A percentile compares a stretch with the other conserved stretches of the same genome.
Conservation (phyloP, 2,888 invertebrate genomes). For the Smittia sp. region DNA sequence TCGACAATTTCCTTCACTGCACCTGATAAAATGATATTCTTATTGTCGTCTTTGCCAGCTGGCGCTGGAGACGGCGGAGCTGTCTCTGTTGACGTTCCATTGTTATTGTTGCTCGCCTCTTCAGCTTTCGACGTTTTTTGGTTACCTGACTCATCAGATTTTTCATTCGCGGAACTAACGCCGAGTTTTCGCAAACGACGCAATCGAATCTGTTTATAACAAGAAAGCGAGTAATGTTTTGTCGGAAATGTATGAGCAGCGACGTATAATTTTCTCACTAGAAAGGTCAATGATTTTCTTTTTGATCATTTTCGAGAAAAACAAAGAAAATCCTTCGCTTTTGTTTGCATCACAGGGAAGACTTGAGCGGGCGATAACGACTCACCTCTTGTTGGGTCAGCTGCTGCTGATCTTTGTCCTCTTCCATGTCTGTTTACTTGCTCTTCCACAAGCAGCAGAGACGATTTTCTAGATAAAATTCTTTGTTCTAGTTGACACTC, state of each 20-base stretch:
- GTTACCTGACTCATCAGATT: conserved; percentile 32
- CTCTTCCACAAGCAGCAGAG: neutral
- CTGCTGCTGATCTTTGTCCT: conserved; percentile 22
- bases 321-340: conserved; percentile 29
- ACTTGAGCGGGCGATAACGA: neutral
- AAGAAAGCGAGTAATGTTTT: neutral
- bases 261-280: conserved; percentile 23
- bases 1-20: neutral
- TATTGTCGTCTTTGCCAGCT: conserved; percentile 18
- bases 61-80: neutral
- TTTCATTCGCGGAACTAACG: conserved; percentile 31
- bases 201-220: conserved; percentile 31
- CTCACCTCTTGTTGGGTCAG: conserved; percentile 35
- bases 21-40: conserved; percentile 24
- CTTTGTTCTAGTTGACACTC: no score
- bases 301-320: conserved; percentile 18
- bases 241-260: conserved; percentile 23
- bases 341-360: neutral
- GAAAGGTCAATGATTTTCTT: conserved; percentile 32
- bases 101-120: conserved; percentile 17
- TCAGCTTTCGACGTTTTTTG: conserved; percentile 6
- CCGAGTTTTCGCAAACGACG: conserved; percentile 36
- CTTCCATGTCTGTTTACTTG: conserved; percentile 6
- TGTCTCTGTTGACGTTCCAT: neutral
- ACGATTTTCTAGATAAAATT: neutral